A percentile compares a stretch with the other conserved stretches of the same genome.
phyloP scores from a whole-genome alignment of 2,797 vertebrate species.

The Premnoplex brunnescens region DNA sequence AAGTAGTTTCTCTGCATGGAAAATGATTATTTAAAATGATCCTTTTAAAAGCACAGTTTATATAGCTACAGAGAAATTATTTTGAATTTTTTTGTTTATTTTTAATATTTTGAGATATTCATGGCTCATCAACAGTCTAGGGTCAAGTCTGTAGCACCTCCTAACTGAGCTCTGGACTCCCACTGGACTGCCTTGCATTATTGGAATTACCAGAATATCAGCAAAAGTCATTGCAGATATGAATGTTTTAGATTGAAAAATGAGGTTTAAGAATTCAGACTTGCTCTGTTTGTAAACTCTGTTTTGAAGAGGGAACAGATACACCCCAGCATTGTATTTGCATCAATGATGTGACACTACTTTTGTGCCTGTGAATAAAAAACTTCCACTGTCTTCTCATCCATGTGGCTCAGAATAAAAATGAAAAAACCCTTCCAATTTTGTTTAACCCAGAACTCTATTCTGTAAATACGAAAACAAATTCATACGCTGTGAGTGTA shows the following conservation, averaged over 20 bases:
- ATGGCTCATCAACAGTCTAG: background rate
- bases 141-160: background rate
- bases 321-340: background rate
- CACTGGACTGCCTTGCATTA: background rate
- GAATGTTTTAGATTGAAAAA: background rate
- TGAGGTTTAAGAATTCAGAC: background rate
- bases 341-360: background rate
- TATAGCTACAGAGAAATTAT: background rate
- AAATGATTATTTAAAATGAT: background rate
- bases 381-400: background rate
- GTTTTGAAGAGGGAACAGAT: background rate
- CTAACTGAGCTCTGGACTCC: background rate
- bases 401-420: background rate
- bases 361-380: background rate
- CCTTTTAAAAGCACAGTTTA: background rate
- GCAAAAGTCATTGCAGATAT: background rate
- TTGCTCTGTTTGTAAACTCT: background rate
- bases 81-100: background rate
- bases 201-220: background rate
- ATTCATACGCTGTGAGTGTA: background rate
- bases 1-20: background rate
- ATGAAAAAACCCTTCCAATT: background rate
- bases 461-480: background rate
- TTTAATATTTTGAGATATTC: background rate
- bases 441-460: background rate